Evolutionary conservation across 2,113 vertebrate genomes (phyloP).

Genomic region (Psettodes erumei): DNA sequence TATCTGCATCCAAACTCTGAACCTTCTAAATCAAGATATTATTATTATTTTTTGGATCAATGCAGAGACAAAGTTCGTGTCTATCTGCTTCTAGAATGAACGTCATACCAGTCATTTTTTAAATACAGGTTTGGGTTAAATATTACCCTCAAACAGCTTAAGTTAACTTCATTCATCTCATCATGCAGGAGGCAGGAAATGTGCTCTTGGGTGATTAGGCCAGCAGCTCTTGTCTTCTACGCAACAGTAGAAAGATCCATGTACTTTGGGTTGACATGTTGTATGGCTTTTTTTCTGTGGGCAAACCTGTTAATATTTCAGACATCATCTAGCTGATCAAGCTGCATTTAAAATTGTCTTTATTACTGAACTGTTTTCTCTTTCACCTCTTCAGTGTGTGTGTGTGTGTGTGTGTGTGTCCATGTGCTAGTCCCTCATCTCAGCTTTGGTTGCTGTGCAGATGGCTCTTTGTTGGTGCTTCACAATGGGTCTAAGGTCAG

Average conservation of each 20-base stretch:
- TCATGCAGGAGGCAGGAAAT: constrained; percentile 75
- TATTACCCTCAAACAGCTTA: constrained; percentile 60
- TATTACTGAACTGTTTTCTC: constrained; percentile 39
- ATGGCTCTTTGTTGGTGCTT: constrained; percentile 86
- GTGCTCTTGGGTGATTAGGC: constrained; percentile 75
- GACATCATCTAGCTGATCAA: constrained; percentile 29
- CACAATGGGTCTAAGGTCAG: constrained; percentile 84
- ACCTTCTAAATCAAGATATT: neutral
- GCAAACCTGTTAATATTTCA: constrained; percentile 25
- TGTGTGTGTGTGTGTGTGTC: no score
- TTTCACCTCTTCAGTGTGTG: constrained; percentile 27
- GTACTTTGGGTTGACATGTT: constrained; percentile 4
- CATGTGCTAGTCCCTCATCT: constrained; percentile 74
- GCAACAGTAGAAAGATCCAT: constrained; percentile 51
- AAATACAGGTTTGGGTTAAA: constrained; percentile 57
- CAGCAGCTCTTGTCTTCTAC: constrained; percentile 62
- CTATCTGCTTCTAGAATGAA: constrained; percentile 5
- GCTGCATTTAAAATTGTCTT: constrained; percentile 20
- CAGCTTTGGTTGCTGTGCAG: constrained; percentile 83
- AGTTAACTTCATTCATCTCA: constrained; percentile 59
- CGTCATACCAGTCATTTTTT: neutral
- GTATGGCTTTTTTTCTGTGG: constrained; percentile 35
- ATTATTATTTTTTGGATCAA: neutral
- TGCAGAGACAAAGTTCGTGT: neutral
- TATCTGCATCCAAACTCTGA: neutral